A percentile compares a stretch with the other conserved stretches of the same genome.
These are phyloP conservation scores for Hylaea fasciaria DNA, from an alignment of 2,888 invertebrate genomes.

Conservation along the genomic window DNA sequence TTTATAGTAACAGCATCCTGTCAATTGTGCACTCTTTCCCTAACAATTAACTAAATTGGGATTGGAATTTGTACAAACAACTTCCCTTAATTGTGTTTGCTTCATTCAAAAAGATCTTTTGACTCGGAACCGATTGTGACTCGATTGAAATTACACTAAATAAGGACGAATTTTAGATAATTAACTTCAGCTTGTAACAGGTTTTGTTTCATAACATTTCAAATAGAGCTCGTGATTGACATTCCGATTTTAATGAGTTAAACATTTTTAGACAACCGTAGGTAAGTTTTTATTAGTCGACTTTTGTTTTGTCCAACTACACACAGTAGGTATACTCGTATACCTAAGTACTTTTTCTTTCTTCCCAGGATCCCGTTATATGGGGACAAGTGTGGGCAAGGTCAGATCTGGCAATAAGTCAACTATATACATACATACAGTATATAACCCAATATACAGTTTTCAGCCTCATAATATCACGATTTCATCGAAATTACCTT, in stretches of 20 bases:
- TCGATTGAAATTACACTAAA: constrained; percentile 78
- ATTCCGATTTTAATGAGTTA: background rate
- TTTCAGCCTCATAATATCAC: no score
- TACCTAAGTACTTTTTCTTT: no score
- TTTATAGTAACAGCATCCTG: constrained; percentile 43
- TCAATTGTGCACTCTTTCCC: constrained; percentile 72
- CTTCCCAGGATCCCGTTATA: no score
- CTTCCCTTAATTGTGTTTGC: constrained; percentile 80
- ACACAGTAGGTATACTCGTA: no score
- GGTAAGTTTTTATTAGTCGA: no score
- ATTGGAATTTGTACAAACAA: constrained; percentile 75
- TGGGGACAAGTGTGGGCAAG: no score
- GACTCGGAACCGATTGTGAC: constrained; percentile 76
- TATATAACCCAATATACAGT: no score
- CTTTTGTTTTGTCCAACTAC: no score
- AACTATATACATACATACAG: no score
- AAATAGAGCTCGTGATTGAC: background rate
- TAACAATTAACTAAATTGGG: no score
- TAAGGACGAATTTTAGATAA: constrained; percentile 80
- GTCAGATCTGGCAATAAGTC: no score
- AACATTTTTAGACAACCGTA: background rate
- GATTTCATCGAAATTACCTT: no score
- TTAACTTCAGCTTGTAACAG: constrained; percentile 75
- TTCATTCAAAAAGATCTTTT: constrained; percentile 77
- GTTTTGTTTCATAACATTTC: constrained; percentile 67